Evolutionary conservation across 2,888 invertebrate genomes (phyloP), one percentile per base, ranked within the genome.

Genomic region (Andrena fulva): DNA sequence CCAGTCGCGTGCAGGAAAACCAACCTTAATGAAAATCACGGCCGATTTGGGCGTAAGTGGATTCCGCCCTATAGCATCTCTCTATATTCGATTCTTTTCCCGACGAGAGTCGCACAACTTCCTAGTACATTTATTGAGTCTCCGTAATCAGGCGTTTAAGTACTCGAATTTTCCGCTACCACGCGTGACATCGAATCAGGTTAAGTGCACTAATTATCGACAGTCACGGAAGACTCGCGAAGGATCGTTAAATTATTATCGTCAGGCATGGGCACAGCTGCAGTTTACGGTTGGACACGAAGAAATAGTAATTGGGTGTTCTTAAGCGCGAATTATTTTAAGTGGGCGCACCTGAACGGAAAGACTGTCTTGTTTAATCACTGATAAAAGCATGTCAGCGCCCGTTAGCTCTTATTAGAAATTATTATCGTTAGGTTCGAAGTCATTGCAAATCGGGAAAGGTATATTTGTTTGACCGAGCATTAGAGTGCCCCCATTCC

Each of bases 261-360:
- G 60, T 31, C n/a, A 33, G 29, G 20, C 54, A 76, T n/a, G 63
- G 20, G n/a, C 74, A 54, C 20, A 27, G 35, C 2, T 20, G 70
- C 60, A 70, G 73, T 83, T 84, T 71, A 50, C 75, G 83, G 74
- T 63, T 79, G 60, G 50, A 48, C 48, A 27, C 64, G 71, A 83
- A 64, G 80, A 72, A 71, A 75, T 80, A 75, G 71, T 79, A 84
- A 84, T 84, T 84, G 68, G 66, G 71, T 59, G 66, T 69, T 66
- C 66, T 69, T 82, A 69, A 83, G 50, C 64, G 52, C 10, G 60
- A 62, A 83, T 71, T 75, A 79, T 67, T 75, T 83, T 72, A 50
- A 82, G 31, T 24, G 66, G 54, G 0, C 35, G 42, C 29, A 24
- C 24, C 33, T 62, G 50, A 29, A 50, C 10, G 1, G 31, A 12